Evolutionary conservation across 2,888 invertebrate genomes (phyloP).

Genomic region (Agrilus mali): DNA sequence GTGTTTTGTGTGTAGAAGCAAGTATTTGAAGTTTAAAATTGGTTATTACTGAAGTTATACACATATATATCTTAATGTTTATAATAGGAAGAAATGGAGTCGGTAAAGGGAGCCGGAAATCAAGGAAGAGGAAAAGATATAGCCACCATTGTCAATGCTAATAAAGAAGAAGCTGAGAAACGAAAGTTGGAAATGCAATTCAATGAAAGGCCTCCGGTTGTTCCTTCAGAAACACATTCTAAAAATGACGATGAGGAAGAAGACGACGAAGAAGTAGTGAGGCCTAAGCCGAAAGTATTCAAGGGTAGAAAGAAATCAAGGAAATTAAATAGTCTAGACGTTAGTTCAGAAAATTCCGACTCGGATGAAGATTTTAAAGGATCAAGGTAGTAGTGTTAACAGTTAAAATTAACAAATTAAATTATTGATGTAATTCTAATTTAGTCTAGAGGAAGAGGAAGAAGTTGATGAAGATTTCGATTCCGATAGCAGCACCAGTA

Average conservation of each 20-base stretch:
- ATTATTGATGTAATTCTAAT: conserved; percentile 15
- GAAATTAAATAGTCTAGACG: conserved; percentile 68
- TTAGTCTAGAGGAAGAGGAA: conserved; percentile 39
- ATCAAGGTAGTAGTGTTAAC: conserved; percentile 43
- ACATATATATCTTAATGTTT: conserved; percentile 1
- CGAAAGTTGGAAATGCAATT: conserved; percentile 4
- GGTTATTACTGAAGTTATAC: neutral
- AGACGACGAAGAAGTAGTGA: conserved; percentile 29
- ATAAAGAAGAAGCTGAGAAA: conserved; percentile 40
- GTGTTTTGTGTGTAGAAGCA: no score
- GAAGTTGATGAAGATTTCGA: conserved; percentile 42
- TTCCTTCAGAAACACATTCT: conserved; percentile 11
- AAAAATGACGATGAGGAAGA: conserved; percentile 22
- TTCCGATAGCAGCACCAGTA: conserved; percentile 44
- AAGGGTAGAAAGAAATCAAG: conserved; percentile 50
- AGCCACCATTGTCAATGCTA: conserved; percentile 73
- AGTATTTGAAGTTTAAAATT: no score
- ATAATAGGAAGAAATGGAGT: conserved; percentile 55
- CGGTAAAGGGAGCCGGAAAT: conserved; percentile 66
- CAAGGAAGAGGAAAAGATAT: conserved; percentile 84
- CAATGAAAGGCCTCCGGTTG: conserved; percentile 10
- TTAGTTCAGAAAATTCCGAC: conserved; percentile 66
- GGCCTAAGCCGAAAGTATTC: conserved; percentile 21
- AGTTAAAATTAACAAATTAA: conserved; percentile 4
- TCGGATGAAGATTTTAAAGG: conserved; percentile 90